Percentiles rank a stretch among this genome's conserved stretches.
phyloP scores from a whole-genome alignment of 1,140 invertebrate species.

The Drosophila arawakana region DNA sequence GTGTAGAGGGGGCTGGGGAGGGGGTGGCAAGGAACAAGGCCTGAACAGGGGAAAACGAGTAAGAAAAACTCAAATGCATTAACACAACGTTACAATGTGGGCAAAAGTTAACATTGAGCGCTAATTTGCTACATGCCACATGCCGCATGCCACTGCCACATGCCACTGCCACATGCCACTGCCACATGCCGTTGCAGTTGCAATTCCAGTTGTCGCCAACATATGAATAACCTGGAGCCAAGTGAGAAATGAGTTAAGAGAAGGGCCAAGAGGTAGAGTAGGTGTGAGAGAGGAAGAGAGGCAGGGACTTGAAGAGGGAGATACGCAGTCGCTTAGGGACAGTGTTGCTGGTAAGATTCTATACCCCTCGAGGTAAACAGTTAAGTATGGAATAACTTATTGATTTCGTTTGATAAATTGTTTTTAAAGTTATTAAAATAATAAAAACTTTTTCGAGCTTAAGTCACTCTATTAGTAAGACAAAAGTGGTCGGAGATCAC shows the following conservation, averaged over 20 bases:
- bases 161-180: conserved; percentile 18
- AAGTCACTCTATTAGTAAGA: too few relatives aligned
- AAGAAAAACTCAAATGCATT: conserved; percentile 75
- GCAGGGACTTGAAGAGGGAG: too few relatives aligned
- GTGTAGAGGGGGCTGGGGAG: neutral
- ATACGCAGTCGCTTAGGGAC: too few relatives aligned
- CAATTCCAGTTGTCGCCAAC: conserved; percentile 13
- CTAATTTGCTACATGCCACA: conserved; percentile 69
- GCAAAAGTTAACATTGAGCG: conserved; percentile 78
- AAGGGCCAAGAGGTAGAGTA: too few relatives aligned
- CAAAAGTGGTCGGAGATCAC: too few relatives aligned
- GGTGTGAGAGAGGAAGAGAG: too few relatives aligned
- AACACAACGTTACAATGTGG: conserved; percentile 77
- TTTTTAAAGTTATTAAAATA: too few relatives aligned
- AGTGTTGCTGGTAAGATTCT: too few relatives aligned
- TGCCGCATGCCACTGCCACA: conserved; percentile 33
- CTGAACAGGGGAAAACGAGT: neutral
- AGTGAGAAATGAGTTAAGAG: neutral
- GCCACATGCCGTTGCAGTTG: conserved; percentile 45
- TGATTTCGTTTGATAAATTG: too few relatives aligned
- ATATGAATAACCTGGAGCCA: conserved; percentile 2
- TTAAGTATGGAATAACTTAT: too few relatives aligned
- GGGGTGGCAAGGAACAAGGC: neutral
- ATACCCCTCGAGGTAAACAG: too few relatives aligned
- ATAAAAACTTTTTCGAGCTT: too few relatives aligned